These are phyloP conservation scores for Drosophila eohydei DNA, from an alignment of 2,888 invertebrate genomes.

Conservation along the genomic window DNA sequence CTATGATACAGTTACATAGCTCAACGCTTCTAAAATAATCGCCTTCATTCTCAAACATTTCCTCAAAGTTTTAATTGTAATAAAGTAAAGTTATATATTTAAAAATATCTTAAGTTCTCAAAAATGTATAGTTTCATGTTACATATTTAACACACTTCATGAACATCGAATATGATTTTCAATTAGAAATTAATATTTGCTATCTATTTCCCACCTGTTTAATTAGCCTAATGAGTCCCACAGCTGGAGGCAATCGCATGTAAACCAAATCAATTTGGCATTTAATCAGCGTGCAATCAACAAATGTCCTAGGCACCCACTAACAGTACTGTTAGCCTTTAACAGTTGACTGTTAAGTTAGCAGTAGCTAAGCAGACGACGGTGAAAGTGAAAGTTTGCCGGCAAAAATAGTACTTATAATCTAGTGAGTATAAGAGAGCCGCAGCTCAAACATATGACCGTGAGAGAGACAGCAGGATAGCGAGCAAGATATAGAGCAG, in stretches of 20 bases:
- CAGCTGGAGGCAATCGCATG: constrained; percentile 2
- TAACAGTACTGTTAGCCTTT: constrained; percentile 15
- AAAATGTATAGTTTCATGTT: background rate
- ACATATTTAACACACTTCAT: background rate
- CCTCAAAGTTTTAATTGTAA: background rate
- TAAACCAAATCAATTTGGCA: constrained; percentile 28
- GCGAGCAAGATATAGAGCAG: background rate
- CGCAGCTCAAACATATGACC: constrained; percentile 24
- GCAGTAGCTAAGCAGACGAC: constrained; percentile 24
- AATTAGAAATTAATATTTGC: background rate
- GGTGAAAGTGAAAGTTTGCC: constrained; percentile 55
- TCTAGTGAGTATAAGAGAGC: constrained; percentile 52
- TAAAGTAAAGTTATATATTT: background rate
- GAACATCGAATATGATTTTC: background rate
- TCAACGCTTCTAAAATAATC: no score
- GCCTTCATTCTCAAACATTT: background rate
- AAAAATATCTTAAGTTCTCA: background rate
- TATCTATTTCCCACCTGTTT: constrained; percentile 2
- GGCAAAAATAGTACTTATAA: constrained; percentile 35
- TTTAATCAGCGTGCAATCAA: constrained; percentile 50
- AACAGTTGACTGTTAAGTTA: constrained; percentile 10
- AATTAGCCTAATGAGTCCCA: constrained; percentile 20
- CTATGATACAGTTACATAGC: no score
- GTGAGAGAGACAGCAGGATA: constrained; percentile 20
- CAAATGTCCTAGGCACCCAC: constrained; percentile 35